phyloP scores from a whole-genome alignment of 2,797 vertebrate genomes.

The Balearica regulorum region DNA sequence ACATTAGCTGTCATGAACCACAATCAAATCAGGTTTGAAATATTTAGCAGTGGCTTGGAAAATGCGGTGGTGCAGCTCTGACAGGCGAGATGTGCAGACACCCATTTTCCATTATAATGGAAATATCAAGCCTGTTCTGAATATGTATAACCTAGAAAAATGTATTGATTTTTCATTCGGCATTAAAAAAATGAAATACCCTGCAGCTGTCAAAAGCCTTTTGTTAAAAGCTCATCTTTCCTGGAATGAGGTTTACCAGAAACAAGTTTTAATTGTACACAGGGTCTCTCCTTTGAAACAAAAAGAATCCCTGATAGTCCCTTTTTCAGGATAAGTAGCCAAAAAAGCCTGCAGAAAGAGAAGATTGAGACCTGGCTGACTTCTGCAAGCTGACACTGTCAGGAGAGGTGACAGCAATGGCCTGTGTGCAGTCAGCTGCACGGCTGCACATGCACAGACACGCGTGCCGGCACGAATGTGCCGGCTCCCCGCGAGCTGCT shows the following conservation, averaged over 20 bases:
- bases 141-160: conserved; percentile 98
- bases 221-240: conserved; percentile 98
- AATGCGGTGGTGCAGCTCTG: conserved; percentile 91
- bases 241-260: conserved; percentile 86
- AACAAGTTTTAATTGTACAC: conserved; percentile 94
- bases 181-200: conserved; percentile 93
- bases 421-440: neutral
- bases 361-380: neutral
- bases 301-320: neutral
- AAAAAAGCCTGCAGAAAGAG: neutral
- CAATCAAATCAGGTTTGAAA: conserved; percentile 97
- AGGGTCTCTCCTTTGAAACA: conserved; percentile 72
- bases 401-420: neutral
- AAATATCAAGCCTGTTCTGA: conserved; percentile 90
- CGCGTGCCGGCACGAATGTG: neutral
- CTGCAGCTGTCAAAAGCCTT: conserved; percentile 98
- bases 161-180: conserved; percentile 99
- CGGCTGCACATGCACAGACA: neutral
- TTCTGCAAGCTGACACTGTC: neutral
- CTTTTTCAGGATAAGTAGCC: conserved; percentile 24
- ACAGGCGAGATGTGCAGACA: conserved; percentile 87
- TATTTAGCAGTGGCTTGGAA: conserved; percentile 98
- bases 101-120: conserved; percentile 86
- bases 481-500: neutral
- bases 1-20: conserved; percentile 90